Percentiles rank a stretch among this genome's conserved stretches.
phyloP scores from a whole-genome alignment of 2,797 vertebrate genomes.

The Propithecus deckenii region DNA sequence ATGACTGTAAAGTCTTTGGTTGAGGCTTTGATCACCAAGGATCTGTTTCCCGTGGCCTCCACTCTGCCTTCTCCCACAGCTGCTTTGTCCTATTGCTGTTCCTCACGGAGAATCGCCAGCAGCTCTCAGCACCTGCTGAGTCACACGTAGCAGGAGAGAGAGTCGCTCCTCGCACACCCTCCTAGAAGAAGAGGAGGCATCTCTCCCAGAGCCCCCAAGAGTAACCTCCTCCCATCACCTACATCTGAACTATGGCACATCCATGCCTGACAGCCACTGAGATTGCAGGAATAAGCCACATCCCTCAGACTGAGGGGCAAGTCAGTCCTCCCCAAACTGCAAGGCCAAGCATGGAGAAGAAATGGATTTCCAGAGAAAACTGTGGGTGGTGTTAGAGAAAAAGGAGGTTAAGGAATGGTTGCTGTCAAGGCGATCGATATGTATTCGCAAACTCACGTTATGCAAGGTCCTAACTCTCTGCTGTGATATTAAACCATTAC shows the following conservation, averaged over 20 bases:
- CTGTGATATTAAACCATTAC: not conserved
- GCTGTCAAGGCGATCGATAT: not conserved
- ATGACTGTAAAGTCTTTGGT: rapidly evolving
- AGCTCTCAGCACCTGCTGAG: not conserved
- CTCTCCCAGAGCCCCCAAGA: not conserved
- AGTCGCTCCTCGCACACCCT: not conserved
- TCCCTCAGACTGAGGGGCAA: rapidly evolving
- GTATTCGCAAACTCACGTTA: not conserved
- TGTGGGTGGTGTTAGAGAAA: not conserved
- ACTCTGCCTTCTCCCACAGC: not conserved
- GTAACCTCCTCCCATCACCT: not conserved
- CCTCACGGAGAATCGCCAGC: rapidly evolving
- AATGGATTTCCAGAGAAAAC: not conserved
- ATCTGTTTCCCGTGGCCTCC: not conserved
- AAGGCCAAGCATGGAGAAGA: not conserved
- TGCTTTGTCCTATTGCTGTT: not conserved
- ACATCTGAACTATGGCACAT: not conserved
- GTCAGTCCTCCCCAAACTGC: too few species aligned
- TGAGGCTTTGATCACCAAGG: not conserved
- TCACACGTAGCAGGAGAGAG: rapidly evolving
- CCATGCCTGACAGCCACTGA: not conserved
- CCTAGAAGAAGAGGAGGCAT: not conserved
- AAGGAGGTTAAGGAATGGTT: not conserved
- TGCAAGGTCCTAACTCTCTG: not conserved
- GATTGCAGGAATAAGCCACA: rapidly evolving